Evolutionary conservation across 1,140 invertebrate species (phyloP).

Genomic region (Neodiprion virginianus): DNA sequence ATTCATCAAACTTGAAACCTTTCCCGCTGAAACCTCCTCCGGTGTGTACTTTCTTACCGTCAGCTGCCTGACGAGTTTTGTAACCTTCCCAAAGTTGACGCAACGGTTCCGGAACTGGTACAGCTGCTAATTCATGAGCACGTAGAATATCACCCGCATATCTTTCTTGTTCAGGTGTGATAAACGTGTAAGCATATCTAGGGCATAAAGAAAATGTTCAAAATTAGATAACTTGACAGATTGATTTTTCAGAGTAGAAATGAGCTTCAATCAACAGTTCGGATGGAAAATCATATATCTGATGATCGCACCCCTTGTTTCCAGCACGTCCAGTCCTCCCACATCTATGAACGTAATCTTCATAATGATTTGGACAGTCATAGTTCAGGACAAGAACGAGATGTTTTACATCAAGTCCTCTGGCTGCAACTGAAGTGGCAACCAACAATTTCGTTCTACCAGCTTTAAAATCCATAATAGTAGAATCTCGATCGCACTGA

Average conservation of each 20-base stretch:
- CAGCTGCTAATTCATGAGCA: slow-evolving; percentile 85
- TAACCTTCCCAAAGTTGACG: slow-evolving; percentile 88
- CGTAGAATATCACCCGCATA: slow-evolving; percentile 94
- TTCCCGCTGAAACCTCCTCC: slow-evolving; percentile 96
- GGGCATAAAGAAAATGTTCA: slow-evolving; percentile 2
- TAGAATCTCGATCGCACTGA: slow-evolving; percentile 98
- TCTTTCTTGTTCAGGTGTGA: slow-evolving; percentile 92
- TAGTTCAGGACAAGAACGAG: slow-evolving; percentile 98
- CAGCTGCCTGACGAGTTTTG: slow-evolving; percentile 85
- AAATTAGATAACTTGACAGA: too few relatives aligned
- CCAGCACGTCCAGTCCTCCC: slow-evolving; percentile 93
- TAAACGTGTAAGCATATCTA: slow-evolving; percentile 91
- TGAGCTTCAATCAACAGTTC: too few relatives aligned
- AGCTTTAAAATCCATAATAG: slow-evolving; percentile 97
- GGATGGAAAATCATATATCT: background rate
- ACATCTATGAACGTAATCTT: slow-evolving; percentile 99
- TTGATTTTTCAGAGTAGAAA: too few relatives aligned
- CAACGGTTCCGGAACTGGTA: slow-evolving; percentile 78
- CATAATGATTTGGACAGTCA: slow-evolving; percentile 99
- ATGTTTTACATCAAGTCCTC: slow-evolving; percentile 98
- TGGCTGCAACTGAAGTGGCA: slow-evolving; percentile 95
- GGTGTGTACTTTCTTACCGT: slow-evolving; percentile 92
- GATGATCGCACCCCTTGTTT: slow-evolving; percentile 80
- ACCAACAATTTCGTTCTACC: slow-evolving; percentile 86
- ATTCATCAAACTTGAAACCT: slow-evolving; percentile 99